Conservation (phyloP, 2,888 invertebrate genomes). For the Clunio marinus region DNA sequence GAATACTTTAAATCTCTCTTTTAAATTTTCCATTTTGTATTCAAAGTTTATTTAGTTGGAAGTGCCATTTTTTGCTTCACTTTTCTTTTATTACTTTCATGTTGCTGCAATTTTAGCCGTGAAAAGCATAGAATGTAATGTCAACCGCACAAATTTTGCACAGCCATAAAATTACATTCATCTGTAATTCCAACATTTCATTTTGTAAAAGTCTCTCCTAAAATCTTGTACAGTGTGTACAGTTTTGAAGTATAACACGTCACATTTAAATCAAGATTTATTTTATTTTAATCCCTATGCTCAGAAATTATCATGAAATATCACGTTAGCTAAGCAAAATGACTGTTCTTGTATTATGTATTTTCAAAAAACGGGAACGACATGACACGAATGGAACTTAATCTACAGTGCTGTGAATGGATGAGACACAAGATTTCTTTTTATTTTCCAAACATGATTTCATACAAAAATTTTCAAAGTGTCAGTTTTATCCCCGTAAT, state of each 20-base stretch:
- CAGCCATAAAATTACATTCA: conserved; percentile 25
- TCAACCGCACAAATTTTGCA: conserved; percentile 17
- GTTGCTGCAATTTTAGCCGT: conserved; percentile 1
- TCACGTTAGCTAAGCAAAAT: conserved; percentile 7
- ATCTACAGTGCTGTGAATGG: too few relatives aligned
- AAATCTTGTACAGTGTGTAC: conserved; percentile 6
- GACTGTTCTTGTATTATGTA: background rate
- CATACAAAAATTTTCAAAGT: too few relatives aligned
- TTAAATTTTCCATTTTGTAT: background rate
- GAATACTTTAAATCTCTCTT: too few relatives aligned
- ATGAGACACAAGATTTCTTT: too few relatives aligned
- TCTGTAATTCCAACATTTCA: background rate
- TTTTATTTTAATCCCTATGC: conserved; percentile 21
- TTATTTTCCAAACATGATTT: too few relatives aligned
- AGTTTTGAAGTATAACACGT: conserved; percentile 23
- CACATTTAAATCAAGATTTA: conserved; percentile 37
- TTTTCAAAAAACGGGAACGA: background rate
- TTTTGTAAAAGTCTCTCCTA: background rate
- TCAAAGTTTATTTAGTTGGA: background rate
- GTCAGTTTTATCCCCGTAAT: too few relatives aligned
- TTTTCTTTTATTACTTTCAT: conserved; percentile 14
- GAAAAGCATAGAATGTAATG: conserved; percentile 6
- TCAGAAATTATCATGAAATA: conserved; percentile 19
- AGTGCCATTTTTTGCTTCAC: background rate
- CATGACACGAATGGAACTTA: too few relatives aligned